Conservation (phyloP, 2,888 invertebrate species). For the Drepanosiphum platanoidis region DNA sequence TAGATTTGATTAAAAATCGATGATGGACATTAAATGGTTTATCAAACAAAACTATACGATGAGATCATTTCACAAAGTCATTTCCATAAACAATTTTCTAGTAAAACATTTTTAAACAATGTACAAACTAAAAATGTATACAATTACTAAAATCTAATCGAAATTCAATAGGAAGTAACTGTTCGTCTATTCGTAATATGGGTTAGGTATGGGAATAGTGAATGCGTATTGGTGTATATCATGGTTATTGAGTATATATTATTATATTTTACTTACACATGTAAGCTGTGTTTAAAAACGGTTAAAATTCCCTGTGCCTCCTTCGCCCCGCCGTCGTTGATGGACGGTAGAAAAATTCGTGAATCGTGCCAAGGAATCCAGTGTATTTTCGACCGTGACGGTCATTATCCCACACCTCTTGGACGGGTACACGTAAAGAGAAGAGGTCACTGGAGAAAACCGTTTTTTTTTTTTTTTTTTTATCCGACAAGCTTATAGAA, state of each 20-base stretch:
- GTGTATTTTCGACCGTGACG: conserved; percentile 61
- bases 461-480: too few relatives aligned
- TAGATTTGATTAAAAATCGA: neutral
- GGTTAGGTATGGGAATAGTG: neutral
- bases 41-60: neutral
- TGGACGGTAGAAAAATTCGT: conserved; percentile 53
- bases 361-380: conserved; percentile 61
- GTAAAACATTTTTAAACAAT: neutral
- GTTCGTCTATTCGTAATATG: neutral
- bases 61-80: neutral
- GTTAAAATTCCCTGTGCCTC: conserved; percentile 42
- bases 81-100: neutral
- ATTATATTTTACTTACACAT: conserved; percentile 24
- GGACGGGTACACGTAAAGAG: conserved; percentile 12
- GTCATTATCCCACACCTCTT: conserved; percentile 59
- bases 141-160: neutral
- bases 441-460: conserved; percentile 55
- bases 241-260: neutral
- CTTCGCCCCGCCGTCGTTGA: conserved; percentile 23
- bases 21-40: neutral
- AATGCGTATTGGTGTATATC: neutral
- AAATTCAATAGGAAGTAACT: neutral
- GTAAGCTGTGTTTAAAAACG: conserved; percentile 40
- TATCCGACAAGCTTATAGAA: conserved; percentile 9
- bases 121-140: neutral